phyloP scores from a whole-genome alignment of 2,113 vertebrate species.

The Cettia cetti region DNA sequence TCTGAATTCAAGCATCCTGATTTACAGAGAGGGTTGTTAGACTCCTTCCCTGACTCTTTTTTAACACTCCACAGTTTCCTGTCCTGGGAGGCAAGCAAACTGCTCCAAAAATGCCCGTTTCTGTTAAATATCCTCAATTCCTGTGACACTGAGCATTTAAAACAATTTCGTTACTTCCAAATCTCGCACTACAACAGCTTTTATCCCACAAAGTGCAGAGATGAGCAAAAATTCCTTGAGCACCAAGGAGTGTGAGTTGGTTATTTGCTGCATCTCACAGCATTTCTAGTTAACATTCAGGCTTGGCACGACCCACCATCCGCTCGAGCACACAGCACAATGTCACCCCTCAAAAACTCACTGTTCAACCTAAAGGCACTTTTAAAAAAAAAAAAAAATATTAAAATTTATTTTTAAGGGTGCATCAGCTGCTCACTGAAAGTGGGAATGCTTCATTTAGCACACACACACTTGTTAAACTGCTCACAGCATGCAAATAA shows the following conservation, averaged over 20 bases:
- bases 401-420: background rate
- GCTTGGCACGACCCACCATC: background rate
- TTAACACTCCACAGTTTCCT: constrained; percentile 24
- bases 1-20: background rate
- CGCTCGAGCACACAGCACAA: background rate
- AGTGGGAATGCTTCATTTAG: constrained; percentile 54
- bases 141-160: background rate
- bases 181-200: background rate
- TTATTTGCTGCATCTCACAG: background rate
- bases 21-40: constrained; percentile 2
- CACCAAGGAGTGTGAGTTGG: background rate
- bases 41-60: background rate
- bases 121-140: background rate
- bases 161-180: background rate
- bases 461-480: constrained; percentile 22
- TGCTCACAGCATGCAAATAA: constrained; percentile 54
- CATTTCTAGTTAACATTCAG: background rate
- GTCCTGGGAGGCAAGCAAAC: constrained; percentile 33
- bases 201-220: background rate
- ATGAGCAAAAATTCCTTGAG: background rate
- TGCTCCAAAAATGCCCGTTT: background rate
- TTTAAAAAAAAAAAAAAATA: too few species aligned
- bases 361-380: constrained; percentile 18
- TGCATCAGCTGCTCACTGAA: background rate
- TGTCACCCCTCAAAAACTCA: constrained; percentile 12